Base-by-base conservation (phyloP, 2,888 invertebrate genomes). In the Gasteruption jaculator region DNA sequence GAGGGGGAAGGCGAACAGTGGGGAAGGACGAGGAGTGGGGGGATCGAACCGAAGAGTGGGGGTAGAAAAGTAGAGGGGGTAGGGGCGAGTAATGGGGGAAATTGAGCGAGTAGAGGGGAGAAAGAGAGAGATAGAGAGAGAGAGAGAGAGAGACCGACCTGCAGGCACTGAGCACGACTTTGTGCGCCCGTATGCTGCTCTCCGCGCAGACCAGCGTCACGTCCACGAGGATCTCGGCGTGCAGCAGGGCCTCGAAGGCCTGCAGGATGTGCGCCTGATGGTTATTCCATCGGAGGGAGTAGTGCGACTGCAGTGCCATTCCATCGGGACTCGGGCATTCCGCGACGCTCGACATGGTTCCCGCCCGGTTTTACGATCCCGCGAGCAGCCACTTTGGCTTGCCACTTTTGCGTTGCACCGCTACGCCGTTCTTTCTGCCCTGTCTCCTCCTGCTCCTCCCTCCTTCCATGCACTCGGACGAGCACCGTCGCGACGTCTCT, bases 241-340 rank as follows among this genome's bases (percentile, higher is more conserved):
- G 87, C 49, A 91, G 78, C 47, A 92, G 78, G n/a, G 86, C 84
- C 65, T 91, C 91, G 74, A 93, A 91, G 37, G 91, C 86, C 60
- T 86, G 81, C 56, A 91, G 78, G 65, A 93, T 83, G 72, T 92
- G 90, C 56, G 82, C 82, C 71, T 89, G 90, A 76, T 92, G 92
- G 76, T 91, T 91, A 78, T 91, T 91, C 92, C 92, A 93, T 73
- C 90, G 82, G 64, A 92, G 79, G 68, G 90, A 91, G 74, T 91
- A 92, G 73, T 91, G 90, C 68, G 90, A 88, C 73, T 87, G 80
- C 44, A 72, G 65, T 60, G 73, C 66, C 61, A 72, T 71, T 51
- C 61, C 61, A 58, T 64, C 68, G 50, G 67, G 68, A 57, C 69
- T 67, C n/a, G n/a, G n/a, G n/a, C n/a, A n/a, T 41, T 60, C 64